Evolutionary conservation across 2,888 invertebrate species (phyloP), one percentile per base, ranked within the genome.

Genomic region (Altica lythri): DNA sequence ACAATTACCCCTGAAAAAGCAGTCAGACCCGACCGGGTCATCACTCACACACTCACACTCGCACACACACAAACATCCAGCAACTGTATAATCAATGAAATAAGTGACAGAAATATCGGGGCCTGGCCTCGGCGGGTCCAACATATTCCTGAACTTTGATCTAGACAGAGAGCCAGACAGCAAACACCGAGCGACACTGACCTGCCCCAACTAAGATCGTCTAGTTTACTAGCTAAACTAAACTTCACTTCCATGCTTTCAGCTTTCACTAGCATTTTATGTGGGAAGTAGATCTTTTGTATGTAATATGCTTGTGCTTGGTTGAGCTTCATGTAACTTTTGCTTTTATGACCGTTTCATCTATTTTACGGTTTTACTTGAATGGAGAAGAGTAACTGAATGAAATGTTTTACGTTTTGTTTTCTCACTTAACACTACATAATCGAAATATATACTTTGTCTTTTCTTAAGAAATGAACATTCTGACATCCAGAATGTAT

Each of bases 171-270:
- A 30, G 32, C 32, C 32, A 40, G 42, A 42, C 55, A 48, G 38
- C 53, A 59, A 59, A 30, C 30, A 30, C n/a, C 60, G 59, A 55
- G 34, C 55, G 62, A 61, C 57, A 59, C 64, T 62, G 62, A 64
- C 62, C 64, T 61, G 56, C 50, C 55, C 53, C 53, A 51, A 57
- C 45, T 53, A 48, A 63, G 52, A 49, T 63, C 58, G 57, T 57
- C 60, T 55, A 56, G 54, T 50, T 47, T 54, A 34, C 60, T 53
- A 56, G 50, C 46, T 47, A 47, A 34, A 17, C 32, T 51, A n/a
- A n/a, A n/a, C n/a, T n/a, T n/a, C n/a, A n/a, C n/a, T n/a, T n/a
- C n/a, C n/a, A n/a, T n/a, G n/a, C n/a, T n/a, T n/a, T 19, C 13
- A 18, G 53, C 50, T 44, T 44, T 51, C 45, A 32, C 53, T 55